Evolutionary conservation across 2,113 vertebrate species (phyloP).

Genomic region (Hydropotes inermis): DNA sequence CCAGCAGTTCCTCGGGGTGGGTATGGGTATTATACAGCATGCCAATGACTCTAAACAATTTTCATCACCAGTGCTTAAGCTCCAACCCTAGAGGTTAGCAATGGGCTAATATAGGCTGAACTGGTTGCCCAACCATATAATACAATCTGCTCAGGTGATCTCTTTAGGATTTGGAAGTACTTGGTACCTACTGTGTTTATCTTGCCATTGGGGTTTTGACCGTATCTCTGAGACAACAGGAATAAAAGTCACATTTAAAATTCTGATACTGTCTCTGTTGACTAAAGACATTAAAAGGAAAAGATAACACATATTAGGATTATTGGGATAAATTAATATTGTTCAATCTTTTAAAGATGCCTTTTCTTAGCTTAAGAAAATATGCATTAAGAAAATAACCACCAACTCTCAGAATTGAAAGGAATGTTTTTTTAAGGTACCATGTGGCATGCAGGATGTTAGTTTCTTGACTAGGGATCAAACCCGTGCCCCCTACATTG

Average conservation of each 20-base stretch:
- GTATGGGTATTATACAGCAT: fast-evolving
- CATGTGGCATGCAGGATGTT: not conserved
- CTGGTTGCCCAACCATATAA: not conserved
- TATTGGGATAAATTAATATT: not conserved
- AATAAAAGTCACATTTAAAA: constrained; percentile 8
- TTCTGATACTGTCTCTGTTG: not conserved
- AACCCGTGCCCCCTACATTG: not conserved
- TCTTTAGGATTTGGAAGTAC: not conserved
- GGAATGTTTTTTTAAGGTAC: not conserved
- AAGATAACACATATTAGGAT: not conserved
- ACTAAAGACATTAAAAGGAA: not conserved
- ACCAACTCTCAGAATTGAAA: not conserved
- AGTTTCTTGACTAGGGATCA: not conserved
- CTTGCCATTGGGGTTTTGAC: not conserved
- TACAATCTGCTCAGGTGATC: not conserved
- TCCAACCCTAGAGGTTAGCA: not conserved
- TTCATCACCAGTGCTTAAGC: not conserved
- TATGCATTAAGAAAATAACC: not conserved
- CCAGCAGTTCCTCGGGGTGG: not conserved
- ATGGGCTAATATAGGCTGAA: not conserved
- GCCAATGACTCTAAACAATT: not conserved
- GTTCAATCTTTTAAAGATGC: not conserved
- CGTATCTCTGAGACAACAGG: not conserved
- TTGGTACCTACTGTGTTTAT: not conserved
- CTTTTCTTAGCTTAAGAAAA: not conserved